Evolutionary conservation across 2,888 invertebrate species (phyloP), one percentile per base, ranked within the genome.

Genomic region (Galeruca laticollis): DNA sequence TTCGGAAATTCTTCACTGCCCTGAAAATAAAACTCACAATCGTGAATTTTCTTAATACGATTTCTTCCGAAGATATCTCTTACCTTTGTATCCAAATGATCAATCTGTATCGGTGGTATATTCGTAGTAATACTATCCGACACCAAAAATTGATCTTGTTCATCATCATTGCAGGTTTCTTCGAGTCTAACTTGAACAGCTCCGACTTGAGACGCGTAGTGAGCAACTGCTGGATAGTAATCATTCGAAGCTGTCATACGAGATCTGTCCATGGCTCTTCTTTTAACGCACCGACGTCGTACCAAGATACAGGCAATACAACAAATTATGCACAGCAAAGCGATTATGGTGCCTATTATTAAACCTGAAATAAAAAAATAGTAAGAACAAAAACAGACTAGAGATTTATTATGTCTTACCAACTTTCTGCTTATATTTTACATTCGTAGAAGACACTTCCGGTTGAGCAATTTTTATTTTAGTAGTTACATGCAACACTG

Each of bases 31-130:
- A 72, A 43, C 5, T 43, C 2, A n/a, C 43, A 4, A n/a, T 10
- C 43, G 43, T 4, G 2, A n/a, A 15, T 52, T 21, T 26, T 52
- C 3, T 33, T 33, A 56, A 56, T 26, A 26, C 26, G 6, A 26
- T 26, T 26, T 5, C 3, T 26, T 26, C n/a, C n/a, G n/a, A 26
- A 5, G 3, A 26, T 57, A 18, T 26, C 51, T 63, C 68, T 70
- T 83, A 89, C 90, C 86, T 90, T 90, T 0, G 89, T 87, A 77
- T 90, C 89, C n/a, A 88, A 82, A 77, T 88, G 87, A 13, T 79
- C 77, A 0, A 80, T 78, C 5, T 77, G 76, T 5, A 77, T 66
- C 4, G 81, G 75, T 21, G 82, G 81, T 67, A 82, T 79, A 63
- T 80, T 78, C 51, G 87, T 85, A 85, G 84, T 69, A 13, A 76